Base-by-base conservation (phyloP, 2,113 vertebrate genomes). In the Dendropsophus ebraccatus region DNA sequence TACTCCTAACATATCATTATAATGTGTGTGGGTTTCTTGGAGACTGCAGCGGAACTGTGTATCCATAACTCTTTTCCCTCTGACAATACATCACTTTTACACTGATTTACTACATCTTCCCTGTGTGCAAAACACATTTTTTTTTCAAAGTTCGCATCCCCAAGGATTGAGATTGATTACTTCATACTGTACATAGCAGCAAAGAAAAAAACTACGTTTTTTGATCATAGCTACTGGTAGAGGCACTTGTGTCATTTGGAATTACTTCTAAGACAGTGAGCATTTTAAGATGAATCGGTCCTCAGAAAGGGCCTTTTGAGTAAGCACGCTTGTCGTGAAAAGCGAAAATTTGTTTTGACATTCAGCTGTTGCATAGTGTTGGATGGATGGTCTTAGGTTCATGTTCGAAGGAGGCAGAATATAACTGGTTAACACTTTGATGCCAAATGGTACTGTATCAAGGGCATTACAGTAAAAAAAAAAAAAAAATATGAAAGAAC, bases 131-230 rank as follows among this genome's bases (percentile, higher is more conserved):
- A 92, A 87, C 58, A 77, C 5, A 70, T 87, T 90, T 87, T 72
- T 87, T 23, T 37, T 23, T 19, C 25, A 87, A 92, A 89, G 79
- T 91, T 89, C 2, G 0, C 65, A 69, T 88, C 87, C 87, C 19
- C 0, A 89, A 73, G 87, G 89, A 90, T 54, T 88, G 88, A 92
- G 90, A 93, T 89, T 77, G 88, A 92, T 87, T 87, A 85, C 81
- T 91, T 91, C 85, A 86, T 84, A 88, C 87, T 90, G 89, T 70
- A 89, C 8, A 81, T 0, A n/a, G 83, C 90, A 89, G 92, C 90
- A 93, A 89, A 93, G n/a, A 89, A 79, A 69, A 92, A 89, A 91
- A 90, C 90, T 91, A 91, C 82, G 81, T 86, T 78, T 93, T 93
- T 90, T 90, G 88, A 92, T 92, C 85, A 88, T 56, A 89, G 83